Evolutionary conservation across 92 coral and sea anemone species (phyloP).

Genomic region (Blastomussa wellsi): DNA sequence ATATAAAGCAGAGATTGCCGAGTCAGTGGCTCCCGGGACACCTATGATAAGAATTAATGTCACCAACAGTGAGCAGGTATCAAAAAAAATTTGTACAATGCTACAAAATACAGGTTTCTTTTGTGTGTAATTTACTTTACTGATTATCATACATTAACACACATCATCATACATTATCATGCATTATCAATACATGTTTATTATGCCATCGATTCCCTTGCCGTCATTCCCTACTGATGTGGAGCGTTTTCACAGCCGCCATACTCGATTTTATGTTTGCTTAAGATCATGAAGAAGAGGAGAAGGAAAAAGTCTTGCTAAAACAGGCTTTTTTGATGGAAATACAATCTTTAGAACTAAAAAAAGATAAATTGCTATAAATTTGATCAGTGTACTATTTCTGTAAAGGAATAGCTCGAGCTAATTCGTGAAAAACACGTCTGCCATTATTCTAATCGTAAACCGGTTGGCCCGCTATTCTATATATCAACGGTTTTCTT

Average conservation of each 20-base stretch:
- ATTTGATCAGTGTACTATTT: too few species aligned
- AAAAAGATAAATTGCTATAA: too few species aligned
- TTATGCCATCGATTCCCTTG: too few species aligned
- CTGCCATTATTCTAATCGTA: too few species aligned
- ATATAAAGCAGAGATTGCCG: constrained; percentile 64
- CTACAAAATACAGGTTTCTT: neutral
- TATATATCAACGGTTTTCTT: too few species aligned
- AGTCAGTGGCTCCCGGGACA: constrained; percentile 73
- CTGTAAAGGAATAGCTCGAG: too few species aligned
- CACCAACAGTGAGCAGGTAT: constrained; percentile 72
- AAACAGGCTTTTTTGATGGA: too few species aligned
- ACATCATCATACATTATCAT: neutral
- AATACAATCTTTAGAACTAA: too few species aligned
- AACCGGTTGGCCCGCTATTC: too few species aligned
- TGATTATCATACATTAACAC: neutral
- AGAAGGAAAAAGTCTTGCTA: too few species aligned
- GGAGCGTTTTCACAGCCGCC: neutral
- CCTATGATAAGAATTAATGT: constrained; percentile 74
- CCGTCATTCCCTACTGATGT: too few species aligned
- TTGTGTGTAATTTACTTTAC: neutral
- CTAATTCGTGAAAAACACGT: too few species aligned
- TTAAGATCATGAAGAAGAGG: neutral
- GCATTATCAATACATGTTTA: neutral
- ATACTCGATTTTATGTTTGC: neutral
- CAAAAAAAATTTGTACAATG: neutral